Evolutionary conservation across 2,113 vertebrate species (phyloP).

Genomic region (Solea senegalensis): DNA sequence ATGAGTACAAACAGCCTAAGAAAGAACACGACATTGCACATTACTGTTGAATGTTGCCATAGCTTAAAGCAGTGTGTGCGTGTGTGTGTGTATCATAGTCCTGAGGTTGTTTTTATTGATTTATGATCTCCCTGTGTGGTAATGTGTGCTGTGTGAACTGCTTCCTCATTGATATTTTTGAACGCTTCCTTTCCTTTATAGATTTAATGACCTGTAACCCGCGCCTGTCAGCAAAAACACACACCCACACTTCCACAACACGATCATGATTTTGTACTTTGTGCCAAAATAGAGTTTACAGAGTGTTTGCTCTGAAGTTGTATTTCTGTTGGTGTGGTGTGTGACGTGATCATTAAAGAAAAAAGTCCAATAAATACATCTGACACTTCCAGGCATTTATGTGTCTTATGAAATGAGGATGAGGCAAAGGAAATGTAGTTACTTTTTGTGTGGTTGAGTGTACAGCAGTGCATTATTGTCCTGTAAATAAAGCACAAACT

Average conservation of each 20-base stretch:
- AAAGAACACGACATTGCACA: conserved; percentile 39
- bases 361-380: conserved; percentile 52
- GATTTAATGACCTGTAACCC: conserved; percentile 60
- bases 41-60: conserved; percentile 33
- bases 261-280: conserved; percentile 51
- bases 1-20: conserved; percentile 17
- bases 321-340: conserved; percentile 17
- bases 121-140: conserved; percentile 37
- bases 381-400: not conserved
- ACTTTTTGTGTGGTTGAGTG: no score
- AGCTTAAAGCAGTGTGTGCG: conserved; percentile 47
- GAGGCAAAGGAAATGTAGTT: no score
- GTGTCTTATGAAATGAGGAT: not conserved
- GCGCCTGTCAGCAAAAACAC: conserved; percentile 56
- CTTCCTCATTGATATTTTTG: conserved; percentile 68
- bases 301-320: conserved; percentile 24
- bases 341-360: conserved; percentile 22
- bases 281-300: conserved; percentile 34
- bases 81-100: conserved; percentile 23
- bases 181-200: conserved; percentile 58
- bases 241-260: conserved; percentile 49
- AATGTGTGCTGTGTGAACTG: conserved; percentile 44
- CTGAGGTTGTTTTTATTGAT: conserved; percentile 52
- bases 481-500: no score
- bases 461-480: no score